These are phyloP conservation scores for Apotomis turbidana DNA, from an alignment of 2,888 invertebrate genomes.

Conservation along the genomic window DNA sequence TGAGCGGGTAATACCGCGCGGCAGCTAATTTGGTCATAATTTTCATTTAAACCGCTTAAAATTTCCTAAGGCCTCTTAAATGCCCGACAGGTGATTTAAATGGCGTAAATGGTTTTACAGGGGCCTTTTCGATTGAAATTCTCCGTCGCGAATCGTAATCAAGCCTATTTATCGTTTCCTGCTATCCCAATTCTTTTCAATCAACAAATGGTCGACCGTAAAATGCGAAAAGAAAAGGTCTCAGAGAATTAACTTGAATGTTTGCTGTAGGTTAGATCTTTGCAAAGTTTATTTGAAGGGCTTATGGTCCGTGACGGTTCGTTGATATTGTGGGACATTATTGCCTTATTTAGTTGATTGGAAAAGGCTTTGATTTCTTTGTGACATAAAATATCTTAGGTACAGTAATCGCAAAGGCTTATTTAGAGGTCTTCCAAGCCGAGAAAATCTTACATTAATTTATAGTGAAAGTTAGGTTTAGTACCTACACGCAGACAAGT, in stretches of 20 bases:
- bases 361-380: not conserved
- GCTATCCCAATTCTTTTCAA: constrained; percentile 13
- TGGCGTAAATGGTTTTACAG: not conserved
- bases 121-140: constrained; percentile 8
- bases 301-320: not conserved
- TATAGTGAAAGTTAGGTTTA: too few relatives aligned
- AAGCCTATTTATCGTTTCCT: constrained; percentile 28
- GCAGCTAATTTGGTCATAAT: too few relatives aligned
- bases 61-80: too few relatives aligned
- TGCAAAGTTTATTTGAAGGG: constrained; percentile 9
- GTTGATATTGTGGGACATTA: not conserved
- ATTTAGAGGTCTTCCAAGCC: too few relatives aligned
- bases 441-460: too few relatives aligned
- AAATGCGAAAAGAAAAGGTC: constrained; percentile 22
- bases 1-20: too few relatives aligned
- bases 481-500: too few relatives aligned
- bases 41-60: too few relatives aligned
- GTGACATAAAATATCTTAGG: not conserved
- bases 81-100: constrained; percentile 16
- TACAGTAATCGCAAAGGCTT: not conserved
- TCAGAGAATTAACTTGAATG: not conserved
- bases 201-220: constrained; percentile 21
- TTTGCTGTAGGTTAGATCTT: not conserved
- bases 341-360: not conserved
- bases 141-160: constrained; percentile 22